Base-by-base conservation (phyloP, 2,888 invertebrate genomes). In the Ormyrus nitidulus region DNA sequence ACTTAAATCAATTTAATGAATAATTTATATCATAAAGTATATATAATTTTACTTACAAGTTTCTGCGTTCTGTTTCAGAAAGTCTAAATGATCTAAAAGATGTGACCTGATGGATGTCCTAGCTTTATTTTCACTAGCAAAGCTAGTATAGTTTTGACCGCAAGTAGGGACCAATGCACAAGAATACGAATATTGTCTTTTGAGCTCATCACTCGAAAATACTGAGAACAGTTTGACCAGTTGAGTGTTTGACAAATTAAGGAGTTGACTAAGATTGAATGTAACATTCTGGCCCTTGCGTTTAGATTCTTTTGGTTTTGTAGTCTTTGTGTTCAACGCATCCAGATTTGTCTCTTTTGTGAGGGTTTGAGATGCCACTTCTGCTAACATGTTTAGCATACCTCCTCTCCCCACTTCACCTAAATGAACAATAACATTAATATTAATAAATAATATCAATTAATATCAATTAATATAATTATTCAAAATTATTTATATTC, bases 71-170 rank as follows among this genome's bases (percentile, higher is more conserved):
- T 85, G 86, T 82, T 87, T 88, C 65, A 91, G 84, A 80, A 85
- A 85, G 72, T 90, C 88, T 71, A 91, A 87, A 85, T 93, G 93
- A 70, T 91, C 89, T 5, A 88, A 86, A 44, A 93, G 87, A 85
- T 93, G 93, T 4, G 88, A 87, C 83, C 91, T 92, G 85, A 93
- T 92, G 49, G 91, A 91, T 82, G 90, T 88, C 82, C 92, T 89
- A 1, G 93, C 93, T 84, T 90, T 91, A 62, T 88, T 90, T 86
- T 93, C 93, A 84, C 92, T 92, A 2, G 93, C 93, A 88, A 93
- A 93, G 86, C 93, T 93, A 13, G 91, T 91, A 84, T 91, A 92
- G 51, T 88, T 90, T 81, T 91, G 89, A 34, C 88, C 86, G 81
- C 93, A 93, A 70, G 90, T 91, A 10, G 92, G 91, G 70, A 92